Evolutionary conservation across 2,888 invertebrate species (phyloP), one percentile per base, ranked within the genome.

Genomic region (Xanthorhoe spadicearia): DNA sequence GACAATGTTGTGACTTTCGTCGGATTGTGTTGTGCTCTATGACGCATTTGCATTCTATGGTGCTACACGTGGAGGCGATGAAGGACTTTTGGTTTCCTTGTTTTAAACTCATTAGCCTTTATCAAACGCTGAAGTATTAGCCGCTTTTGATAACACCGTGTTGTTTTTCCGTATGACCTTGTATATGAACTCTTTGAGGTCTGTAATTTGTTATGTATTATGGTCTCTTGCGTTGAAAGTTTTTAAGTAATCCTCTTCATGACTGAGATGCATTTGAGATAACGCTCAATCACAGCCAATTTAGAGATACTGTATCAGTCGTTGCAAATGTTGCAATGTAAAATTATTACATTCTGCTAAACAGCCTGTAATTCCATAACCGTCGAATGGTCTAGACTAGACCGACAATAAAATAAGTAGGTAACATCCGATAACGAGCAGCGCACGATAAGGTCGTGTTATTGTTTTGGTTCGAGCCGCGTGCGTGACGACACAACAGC

Each of bases 371-470:
- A 51, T 57, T 43, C 28, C 53, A 51, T 55, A 50, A 28, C 50
- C 58, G 70, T 53, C 64, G 70, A 66, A 66, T 18, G 52, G 72
- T 69, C 68, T 68, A 71, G 64, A 66, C 68, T 68, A 71, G 64
- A 66, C 68, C 68, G 54, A 57, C 57, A 64, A 60, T 58, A 64
- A 68, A 62, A 69, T 60, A 64, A 60, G 54, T 63, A 61, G 55
- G 60, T 69, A 66, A 53, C 55, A 50, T 32, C 35, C 56, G 69
- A 69, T 73, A 73, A 70, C 62, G 50, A 65, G 15, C 59, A 54
- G 17, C 51, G 58, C 50, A 55, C 68, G 75, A 76, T 76, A 73
- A 68, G 69, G 60, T 50, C 48, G 48, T 75, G 71, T 75, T 76
- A 71, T 76, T 76, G 72, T 76, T 76, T 56, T 70, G 66, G 61